Base-by-base conservation (phyloP, 1,140 invertebrate genomes). In the Colletes gigas region DNA sequence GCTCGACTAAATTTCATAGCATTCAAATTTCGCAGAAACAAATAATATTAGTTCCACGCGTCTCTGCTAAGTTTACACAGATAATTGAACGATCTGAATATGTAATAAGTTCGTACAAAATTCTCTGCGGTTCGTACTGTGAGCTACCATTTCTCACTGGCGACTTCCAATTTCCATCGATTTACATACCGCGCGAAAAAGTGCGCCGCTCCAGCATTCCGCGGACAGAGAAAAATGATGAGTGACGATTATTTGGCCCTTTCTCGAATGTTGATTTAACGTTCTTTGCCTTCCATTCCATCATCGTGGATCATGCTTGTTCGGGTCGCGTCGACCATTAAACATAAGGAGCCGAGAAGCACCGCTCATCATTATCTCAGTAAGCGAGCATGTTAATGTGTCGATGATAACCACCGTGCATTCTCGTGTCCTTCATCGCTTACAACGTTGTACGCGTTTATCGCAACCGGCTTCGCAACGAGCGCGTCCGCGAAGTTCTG, bases 391-490 rank as follows among this genome's bases (percentile, higher is more conserved):
- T 72, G 81, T 77, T 82, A 82, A 82, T 82, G 76, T 79, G 73
- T 69, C 60, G 62, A 72, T 63, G 81, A 82, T 82, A 82, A 82
- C 75, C 81, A 81, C 71, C 62, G 65, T 74, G 60, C 66, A 75
- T 86, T 75, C 75, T 63, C 68, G 62, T 73, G 83, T 84, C 78
- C 73, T 84, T 76, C 69, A 59, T 84, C 72, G 66, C 70, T 86
- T 79, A 75, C 71, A 80, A 80, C 63, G 71, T 80, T 80, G 78
- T 75, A 80, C 78, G 19, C 50, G 71, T 80, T 80, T 80, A 80
- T 80, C 71, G 78, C 52, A 39, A 71, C 30, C 57, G 44, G 30
- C 19, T n/a, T 65, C 47, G 44, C 67, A 63, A 77, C 21, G 72
- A 52, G 15, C n/a, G 19, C n/a, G 59, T 79, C 21, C 59, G 30